Evolutionary conservation across 2,113 vertebrate species (phyloP).

Genomic region (Seriola dumerili): DNA sequence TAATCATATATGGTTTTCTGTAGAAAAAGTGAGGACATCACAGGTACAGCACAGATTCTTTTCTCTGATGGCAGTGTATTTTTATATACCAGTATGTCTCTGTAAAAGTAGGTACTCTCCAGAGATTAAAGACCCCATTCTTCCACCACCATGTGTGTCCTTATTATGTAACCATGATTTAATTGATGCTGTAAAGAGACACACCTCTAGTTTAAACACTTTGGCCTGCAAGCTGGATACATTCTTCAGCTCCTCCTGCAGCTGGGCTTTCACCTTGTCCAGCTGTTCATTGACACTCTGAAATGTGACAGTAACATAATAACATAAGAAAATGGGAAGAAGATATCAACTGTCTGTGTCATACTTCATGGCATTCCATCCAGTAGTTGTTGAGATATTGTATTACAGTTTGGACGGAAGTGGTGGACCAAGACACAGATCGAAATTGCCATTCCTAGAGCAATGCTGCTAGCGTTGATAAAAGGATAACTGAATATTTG

Average conservation of each 20-base stretch:
- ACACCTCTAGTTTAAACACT: conserved; percentile 87
- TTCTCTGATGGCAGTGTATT: neutral
- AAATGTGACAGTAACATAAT: conserved; percentile 3
- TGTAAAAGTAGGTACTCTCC: neutral
- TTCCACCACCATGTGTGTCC: neutral
- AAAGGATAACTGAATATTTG: neutral
- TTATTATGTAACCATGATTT: neutral
- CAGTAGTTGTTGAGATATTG: neutral
- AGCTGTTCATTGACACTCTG: conserved; percentile 88
- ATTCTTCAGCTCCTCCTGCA: conserved; percentile 82
- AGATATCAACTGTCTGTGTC: neutral
- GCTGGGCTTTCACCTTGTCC: conserved; percentile 77
- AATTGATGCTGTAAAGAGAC: conserved; percentile 47
- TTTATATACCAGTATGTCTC: neutral
- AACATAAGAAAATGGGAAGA: neutral
- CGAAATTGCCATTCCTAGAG: neutral
- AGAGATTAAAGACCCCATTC: neutral
- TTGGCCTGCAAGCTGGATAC: conserved; percentile 78
- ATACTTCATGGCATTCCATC: neutral
- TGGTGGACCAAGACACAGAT: neutral
- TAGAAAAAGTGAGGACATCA: neutral
- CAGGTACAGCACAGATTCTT: neutral
- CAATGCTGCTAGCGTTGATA: neutral
- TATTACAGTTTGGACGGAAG: neutral
- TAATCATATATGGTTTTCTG: neutral